Base-by-base conservation (phyloP, 2,113 vertebrate species). In the Xyrauchen texanus region DNA sequence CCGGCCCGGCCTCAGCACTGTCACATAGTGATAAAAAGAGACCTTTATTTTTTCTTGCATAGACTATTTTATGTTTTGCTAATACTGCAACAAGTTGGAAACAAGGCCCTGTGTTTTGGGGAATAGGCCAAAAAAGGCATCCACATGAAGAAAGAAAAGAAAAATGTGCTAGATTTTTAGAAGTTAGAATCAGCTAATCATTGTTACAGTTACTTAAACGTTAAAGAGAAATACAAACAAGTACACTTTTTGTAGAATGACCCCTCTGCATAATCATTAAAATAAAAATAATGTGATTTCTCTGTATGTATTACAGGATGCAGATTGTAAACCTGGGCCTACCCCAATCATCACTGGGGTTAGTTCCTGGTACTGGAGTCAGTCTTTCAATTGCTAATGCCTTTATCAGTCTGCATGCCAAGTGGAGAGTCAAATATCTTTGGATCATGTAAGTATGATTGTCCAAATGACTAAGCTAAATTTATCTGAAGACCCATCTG, bases 361-460 rank as follows among this genome's bases (percentile, higher is more conserved):
- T 92, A 44, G 88, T 90, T 16, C 87, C 91, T 2, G 86, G 82
- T 6, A 85, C 83, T 0, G 91, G 91, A 8, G 58, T 94, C 78
- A 88, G 4, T 13, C 55, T 93, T 69, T 87, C 88, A 44, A 89
- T 94, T 11, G 7, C 55, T 0, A 85, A 92, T 0, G 90, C 88
- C 79, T 90, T 76, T 85, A 86, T 93, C 68, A 86, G 55, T n/a
- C 78, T 94, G 58, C 79, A 66, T 5, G 93, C 92, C 65, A 86
- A 91, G 74, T 94, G 92, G 93, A 90, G 77, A 82, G 89, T 94
- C 74, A 90, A 85, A 79, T 93, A 90, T 80, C 68, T 89, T 1
- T 8, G 46, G 51, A 13, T 91, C 61, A 82, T 94, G 93, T 94
- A 82, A 87, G 92, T 85, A 61, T 34, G 21, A 34, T 34, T 34